A percentile compares a stretch with the other conserved stretches of the same genome.
Conservation (phyloP, 1,140 invertebrate genomes). For the Elymnias hypermnestra region DNA sequence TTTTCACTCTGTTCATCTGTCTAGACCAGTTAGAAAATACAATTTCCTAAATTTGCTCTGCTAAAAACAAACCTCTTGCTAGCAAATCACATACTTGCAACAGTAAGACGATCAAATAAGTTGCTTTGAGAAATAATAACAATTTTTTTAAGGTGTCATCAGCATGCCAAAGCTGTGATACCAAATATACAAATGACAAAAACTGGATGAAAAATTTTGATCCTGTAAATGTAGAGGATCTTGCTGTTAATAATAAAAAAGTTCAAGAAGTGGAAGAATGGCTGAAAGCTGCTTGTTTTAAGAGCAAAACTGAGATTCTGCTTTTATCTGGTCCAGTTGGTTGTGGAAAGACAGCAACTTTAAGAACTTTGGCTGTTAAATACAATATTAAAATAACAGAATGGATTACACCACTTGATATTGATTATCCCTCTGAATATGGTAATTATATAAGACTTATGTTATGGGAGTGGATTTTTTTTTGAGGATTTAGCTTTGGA, state of each 20-base stretch:
- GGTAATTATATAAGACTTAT: slow-evolving; percentile 29
- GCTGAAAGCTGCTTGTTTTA: slow-evolving; percentile 58
- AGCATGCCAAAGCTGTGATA: background rate
- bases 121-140: no score
- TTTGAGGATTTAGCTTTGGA: no score
- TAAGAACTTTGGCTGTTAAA: slow-evolving; percentile 78
- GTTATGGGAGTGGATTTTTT: background rate
- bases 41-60: no score
- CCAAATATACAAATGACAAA: slow-evolving; percentile 35
- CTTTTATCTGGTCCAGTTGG: slow-evolving; percentile 84
- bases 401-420: slow-evolving; percentile 85
- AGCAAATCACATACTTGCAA: no score
- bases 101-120: no score
- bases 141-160: background rate
- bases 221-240: slow-evolving; percentile 72
- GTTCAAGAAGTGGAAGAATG: slow-evolving; percentile 78
- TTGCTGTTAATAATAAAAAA: slow-evolving; percentile 80
- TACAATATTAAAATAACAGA: slow-evolving; percentile 78
- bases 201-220: slow-evolving; percentile 78
- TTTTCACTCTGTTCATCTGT: no score
- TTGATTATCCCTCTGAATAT: slow-evolving; percentile 60
- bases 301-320: slow-evolving; percentile 74
- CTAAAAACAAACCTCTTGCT: no score
- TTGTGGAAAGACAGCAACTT: slow-evolving; percentile 81
- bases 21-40: no score